Base-by-base conservation (phyloP, 2,113 vertebrate genomes). In the Rynchops niger region DNA sequence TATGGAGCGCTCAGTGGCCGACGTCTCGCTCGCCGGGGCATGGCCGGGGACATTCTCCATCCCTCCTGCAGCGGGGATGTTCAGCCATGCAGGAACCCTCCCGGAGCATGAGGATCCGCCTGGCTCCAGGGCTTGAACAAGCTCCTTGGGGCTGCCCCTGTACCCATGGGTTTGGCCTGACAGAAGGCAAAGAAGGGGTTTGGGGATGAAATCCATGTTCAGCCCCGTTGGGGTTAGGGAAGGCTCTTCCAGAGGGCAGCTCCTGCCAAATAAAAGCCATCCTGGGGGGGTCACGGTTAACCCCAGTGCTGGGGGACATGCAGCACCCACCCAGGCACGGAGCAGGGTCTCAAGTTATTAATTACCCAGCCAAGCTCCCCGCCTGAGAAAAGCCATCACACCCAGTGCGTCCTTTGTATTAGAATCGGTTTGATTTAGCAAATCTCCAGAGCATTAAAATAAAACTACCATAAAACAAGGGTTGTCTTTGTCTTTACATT, bases 391-490 rank as follows among this genome's bases (percentile, higher is more conserved):
- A 82, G 26, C 61, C 86, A 84, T 23, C 66, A 50, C 69, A 62
- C 4, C 69, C 63, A 72, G 56, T 5, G 0, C 61, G 5, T 38
- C 32, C 29, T 49, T 86, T 6, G 0, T n/a, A 9, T 53, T 27
- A 30, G 55, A 93, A 81, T 47, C 0, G 0, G 6, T 82, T 97
- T 97, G 92, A 98, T 98, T 98, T 97, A 98, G 95, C 97, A 96
- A 97, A 98, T 97, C 96, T 97, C 98, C 97, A 96, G 95, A 96
- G 81, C 89, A 30, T 86, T 90, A 97, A 98, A 98, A 97, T 96
- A 95, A 98, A 98, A 91, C 79, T 91, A 89, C 69, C 9, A 0
- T 73, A 88, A 88, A 97, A 86, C 36, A 81, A 93, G 47, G 83
- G 49, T 84, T 84, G 40, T 85, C 61, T 86, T 55, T 63, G 53